phyloP scores from a whole-genome alignment of 2,888 invertebrate genomes.

The Ornithoptera alexandrae region DNA sequence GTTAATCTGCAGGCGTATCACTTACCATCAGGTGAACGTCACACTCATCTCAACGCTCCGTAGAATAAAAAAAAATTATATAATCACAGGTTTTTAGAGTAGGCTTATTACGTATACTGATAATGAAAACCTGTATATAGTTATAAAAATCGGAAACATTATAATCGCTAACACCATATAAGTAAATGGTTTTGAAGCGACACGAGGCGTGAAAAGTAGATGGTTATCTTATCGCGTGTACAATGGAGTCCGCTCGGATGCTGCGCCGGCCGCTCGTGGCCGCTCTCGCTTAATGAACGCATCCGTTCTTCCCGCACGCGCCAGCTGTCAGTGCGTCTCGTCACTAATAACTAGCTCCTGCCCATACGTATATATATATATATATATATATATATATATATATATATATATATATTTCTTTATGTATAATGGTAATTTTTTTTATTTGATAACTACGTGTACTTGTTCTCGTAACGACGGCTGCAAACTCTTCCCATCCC shows the following conservation, averaged over 20 bases:
- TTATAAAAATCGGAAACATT: background rate
- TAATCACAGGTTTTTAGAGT: too few species aligned
- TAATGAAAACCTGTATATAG: background rate
- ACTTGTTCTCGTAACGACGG: too few species aligned
- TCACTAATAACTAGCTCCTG: background rate
- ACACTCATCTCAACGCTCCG: too few species aligned
- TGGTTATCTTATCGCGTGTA: constrained; percentile 1
- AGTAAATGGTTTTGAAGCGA: background rate
- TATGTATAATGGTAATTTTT: too few species aligned
- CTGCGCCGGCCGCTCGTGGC: constrained; percentile 40
- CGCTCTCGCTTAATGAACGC: constrained; percentile 50
- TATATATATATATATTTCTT: background rate
- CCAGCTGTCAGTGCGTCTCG: background rate
- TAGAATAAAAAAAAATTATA: too few species aligned
- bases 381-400: too few species aligned
- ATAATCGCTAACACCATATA: background rate
- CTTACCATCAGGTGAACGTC: too few species aligned
- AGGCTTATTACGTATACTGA: background rate
- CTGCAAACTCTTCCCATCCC: too few species aligned
- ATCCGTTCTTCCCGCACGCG: constrained; percentile 38
- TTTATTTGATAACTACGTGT: too few species aligned
- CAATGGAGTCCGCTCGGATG: background rate
- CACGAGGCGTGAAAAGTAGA: background rate
- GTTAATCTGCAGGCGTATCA: too few species aligned
- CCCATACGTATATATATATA: background rate